These are phyloP conservation scores for Pycnomerus fuliginosus DNA, from an alignment of 2,888 invertebrate genomes.

Conservation along the genomic window DNA sequence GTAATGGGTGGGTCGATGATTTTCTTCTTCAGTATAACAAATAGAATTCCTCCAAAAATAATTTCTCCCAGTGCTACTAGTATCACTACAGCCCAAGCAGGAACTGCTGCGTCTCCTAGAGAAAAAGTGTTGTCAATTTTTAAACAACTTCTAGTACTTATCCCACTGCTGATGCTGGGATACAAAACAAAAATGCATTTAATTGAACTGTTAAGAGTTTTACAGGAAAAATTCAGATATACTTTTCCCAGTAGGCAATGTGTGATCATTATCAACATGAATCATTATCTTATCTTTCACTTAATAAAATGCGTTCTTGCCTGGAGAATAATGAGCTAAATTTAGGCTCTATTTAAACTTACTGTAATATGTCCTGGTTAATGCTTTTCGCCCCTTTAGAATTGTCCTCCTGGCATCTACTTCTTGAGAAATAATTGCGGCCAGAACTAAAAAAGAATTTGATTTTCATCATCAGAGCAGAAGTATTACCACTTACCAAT, in stretches of 20 bases:
- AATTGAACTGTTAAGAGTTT: no score
- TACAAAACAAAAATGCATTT: no score
- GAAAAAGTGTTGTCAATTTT: conserved; percentile 28
- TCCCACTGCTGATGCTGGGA: no score
- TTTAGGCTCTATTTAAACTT: conserved; percentile 53
- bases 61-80: conserved; percentile 70
- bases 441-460: conserved; percentile 60
- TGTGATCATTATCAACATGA: no score
- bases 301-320: no score
- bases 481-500: no score
- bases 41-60: conserved; percentile 67
- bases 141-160: no score
- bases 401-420: conserved; percentile 77
- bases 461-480: no score
- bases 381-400: conserved; percentile 73
- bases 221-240: no score
- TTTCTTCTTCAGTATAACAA: conserved; percentile 66
- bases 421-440: conserved; percentile 65
- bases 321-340: no score
- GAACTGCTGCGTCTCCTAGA: conserved; percentile 71
- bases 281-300: no score
- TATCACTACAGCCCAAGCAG: conserved; percentile 75
- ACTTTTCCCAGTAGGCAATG: no score
- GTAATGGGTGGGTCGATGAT: conserved; percentile 61
- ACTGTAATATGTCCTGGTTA: conserved; percentile 78